Base-by-base conservation (phyloP, 2,113 vertebrate genomes). In the Camelus dromedarius region DNA sequence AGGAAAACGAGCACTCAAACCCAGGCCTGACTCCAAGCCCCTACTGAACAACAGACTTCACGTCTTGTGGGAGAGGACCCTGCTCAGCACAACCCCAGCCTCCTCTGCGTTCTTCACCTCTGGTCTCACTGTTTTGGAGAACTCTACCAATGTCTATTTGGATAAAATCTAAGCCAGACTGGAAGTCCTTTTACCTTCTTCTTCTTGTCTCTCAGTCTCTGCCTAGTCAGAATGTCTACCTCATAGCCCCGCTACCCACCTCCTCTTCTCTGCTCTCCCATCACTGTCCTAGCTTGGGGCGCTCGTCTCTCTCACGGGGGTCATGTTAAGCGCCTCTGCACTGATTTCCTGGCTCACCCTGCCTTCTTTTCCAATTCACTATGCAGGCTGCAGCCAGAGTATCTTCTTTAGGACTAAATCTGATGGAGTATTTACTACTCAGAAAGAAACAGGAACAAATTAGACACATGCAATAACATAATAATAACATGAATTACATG, bases 381-480 rank as follows among this genome's bases (percentile, higher is more conserved):
- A 87, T 38, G 42, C 20, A 83, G n/a, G 38, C 14, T 67, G 66
- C 66, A 56, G 79, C 32, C 79, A 82, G 4, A 89, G 19, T 52
- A 60, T 56, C n/a, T 86, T 86, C 54, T 62, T 38, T 24, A 86
- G 30, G n/a, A 88, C 60, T 87, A 96, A 83, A 92, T 62, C 58
- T 86, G 52, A 93, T 82, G 9, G 26, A 66, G 20, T 67, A 77
- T 76, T 89, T 67, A 77, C 70, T 89, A 86, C 19, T 89, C 28
- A 94, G 64, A 94, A 94, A 73, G 28, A 79, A 88, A 76, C 22
- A 81, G 35, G 42, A 96, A 72, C 19, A 14, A 60, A n/a, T 13
- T 70, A 89, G 69, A 42, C 28, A 66, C 10, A 79, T 30, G 38
- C n/a, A 90, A 48, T 38, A 67, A 67, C 12, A 83, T 77, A 42